A percentile compares a stretch with the other conserved stretches of the same genome.
phyloP scores from a whole-genome alignment of 2,888 invertebrate genomes.

The Dryadula phaetusa region DNA sequence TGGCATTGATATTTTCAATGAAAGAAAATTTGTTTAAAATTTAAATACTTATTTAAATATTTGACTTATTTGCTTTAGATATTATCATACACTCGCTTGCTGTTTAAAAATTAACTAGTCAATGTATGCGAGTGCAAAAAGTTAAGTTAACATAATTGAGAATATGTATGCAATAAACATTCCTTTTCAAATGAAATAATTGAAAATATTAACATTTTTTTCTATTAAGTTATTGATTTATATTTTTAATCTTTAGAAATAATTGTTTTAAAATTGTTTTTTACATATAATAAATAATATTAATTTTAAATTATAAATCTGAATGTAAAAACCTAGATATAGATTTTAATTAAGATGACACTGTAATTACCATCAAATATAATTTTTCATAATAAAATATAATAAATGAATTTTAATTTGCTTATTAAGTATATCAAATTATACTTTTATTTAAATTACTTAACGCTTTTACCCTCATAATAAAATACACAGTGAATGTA shows the following conservation, averaged over 20 bases:
- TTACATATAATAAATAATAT: conserved; percentile 20
- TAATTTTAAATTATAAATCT: conserved; percentile 39
- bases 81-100: conserved; percentile 51
- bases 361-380: conserved; percentile 55
- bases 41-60: conserved; percentile 3
- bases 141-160: conserved; percentile 36
- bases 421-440: background rate
- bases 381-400: conserved; percentile 50
- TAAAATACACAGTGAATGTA: too few species aligned
- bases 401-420: conserved; percentile 37
- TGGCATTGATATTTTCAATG: conserved; percentile 3
- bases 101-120: conserved; percentile 74
- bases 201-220: conserved; percentile 16
- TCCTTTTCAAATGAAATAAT: conserved; percentile 38
- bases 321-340: conserved; percentile 33
- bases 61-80: conserved; percentile 37
- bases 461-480: too few species aligned
- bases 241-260: conserved; percentile 4
- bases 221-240: conserved; percentile 22
- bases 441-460: background rate
- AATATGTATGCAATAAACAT: conserved; percentile 47
- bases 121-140: conserved; percentile 61
- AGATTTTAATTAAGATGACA: conserved; percentile 37
- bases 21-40: background rate
- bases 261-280: conserved; percentile 16